phyloP scores from a whole-genome alignment of 2,113 vertebrate genomes.

The Rutilus rutilus region DNA sequence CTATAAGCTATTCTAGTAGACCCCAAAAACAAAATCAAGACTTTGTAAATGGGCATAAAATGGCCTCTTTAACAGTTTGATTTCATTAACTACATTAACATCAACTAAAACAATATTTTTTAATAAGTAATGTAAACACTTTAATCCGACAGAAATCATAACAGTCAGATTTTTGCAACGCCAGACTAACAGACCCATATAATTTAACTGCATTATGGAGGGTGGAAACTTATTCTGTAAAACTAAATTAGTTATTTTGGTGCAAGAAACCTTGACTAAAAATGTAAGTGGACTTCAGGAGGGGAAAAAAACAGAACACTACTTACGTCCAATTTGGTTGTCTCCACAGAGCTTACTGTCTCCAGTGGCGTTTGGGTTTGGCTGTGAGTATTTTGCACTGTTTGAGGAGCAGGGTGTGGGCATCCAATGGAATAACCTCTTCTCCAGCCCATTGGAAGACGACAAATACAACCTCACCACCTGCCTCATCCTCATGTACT shows the following conservation, averaged over 20 bases:
- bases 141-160: neutral
- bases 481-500: slow-evolving; percentile 86
- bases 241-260: neutral
- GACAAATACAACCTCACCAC: slow-evolving; percentile 91
- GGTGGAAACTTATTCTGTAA: neutral
- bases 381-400: slow-evolving; percentile 93
- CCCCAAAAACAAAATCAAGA: too few relatives aligned
- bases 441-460: slow-evolving; percentile 86
- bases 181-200: too few relatives aligned
- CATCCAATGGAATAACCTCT: slow-evolving; percentile 93
- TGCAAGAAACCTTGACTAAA: neutral
- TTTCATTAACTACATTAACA: too few relatives aligned
- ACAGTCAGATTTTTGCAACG: neutral
- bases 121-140: neutral
- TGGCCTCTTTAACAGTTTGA: too few relatives aligned
- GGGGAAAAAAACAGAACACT: neutral
- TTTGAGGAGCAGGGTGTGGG: slow-evolving; percentile 96
- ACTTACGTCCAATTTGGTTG: neutral
- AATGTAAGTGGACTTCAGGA: neutral
- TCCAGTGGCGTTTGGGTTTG: slow-evolving; percentile 95
- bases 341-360: slow-evolving; percentile 88
- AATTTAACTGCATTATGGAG: neutral
- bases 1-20: too few relatives aligned
- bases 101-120: neutral
- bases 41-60: too few relatives aligned